Evolutionary conservation across 2,113 vertebrate species (phyloP), one percentile per base, ranked within the genome.

Genomic region (Spea bombifrons): DNA sequence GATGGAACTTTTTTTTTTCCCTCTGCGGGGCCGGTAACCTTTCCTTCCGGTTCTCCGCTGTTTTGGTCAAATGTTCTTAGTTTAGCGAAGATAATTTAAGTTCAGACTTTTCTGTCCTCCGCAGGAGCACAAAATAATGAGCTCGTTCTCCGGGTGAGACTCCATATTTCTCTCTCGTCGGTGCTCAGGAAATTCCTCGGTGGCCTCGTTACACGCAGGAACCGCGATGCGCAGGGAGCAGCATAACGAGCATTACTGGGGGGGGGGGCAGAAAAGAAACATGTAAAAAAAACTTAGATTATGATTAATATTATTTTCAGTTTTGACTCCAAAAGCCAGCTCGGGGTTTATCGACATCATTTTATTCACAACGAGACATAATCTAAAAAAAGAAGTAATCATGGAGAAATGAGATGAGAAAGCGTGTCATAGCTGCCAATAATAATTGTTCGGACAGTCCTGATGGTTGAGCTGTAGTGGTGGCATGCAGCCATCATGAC

Each of bases 121-220:
- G 77, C 48, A 70, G 81, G 81, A 30, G 64, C 68, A 80, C 47
- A 84, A 84, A 84, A 85, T 86, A 85, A 88, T 85, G 78, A 86
- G 80, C 73, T 47, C 16, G 67, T 76, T 66, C 81, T 71, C 73
- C 75, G 76, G 64, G 80, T 82, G 46, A 45, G n/a, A 15, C 30
- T 17, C 53, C 80, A 78, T 5, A 0, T 80, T 67, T 55, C 66
- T 9, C 77, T 16, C 73, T 81, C 49, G 53, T 77, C 46, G 13
- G 53, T 55, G 78, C 80, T 68, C 61, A 5, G 3, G 16, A 3
- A 81, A 0, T 0, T 43, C 66, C 59, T 0, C 0, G 10, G 52
- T 64, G 12, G 67, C 7, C 0, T 0, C 45, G 16, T 75, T 45
- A 77, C 43, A 15, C 8, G 69, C 16, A 75, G 80, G 71, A 9